Conservation (phyloP, 2,888 invertebrate species). For the Operophtera brumata region DNA sequence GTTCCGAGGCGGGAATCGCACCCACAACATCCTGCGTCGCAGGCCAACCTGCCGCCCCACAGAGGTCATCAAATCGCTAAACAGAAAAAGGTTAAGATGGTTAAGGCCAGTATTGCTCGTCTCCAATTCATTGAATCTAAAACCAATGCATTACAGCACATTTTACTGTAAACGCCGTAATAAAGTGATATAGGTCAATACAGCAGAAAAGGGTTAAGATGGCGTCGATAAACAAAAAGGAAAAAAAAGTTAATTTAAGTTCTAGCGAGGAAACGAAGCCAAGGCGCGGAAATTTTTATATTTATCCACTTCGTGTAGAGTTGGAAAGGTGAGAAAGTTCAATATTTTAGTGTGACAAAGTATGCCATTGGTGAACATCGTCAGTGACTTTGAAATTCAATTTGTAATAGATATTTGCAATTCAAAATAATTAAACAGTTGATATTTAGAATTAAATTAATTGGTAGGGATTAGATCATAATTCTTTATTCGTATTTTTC, state of each 20-base stretch:
- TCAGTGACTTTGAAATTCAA: too few species aligned
- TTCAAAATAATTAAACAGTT: neutral
- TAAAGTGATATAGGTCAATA: conserved; percentile 48
- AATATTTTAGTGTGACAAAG: conserved; percentile 40
- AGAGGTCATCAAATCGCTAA: too few species aligned
- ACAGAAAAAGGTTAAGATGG: too few species aligned
- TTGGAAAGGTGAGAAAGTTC: conserved; percentile 37
- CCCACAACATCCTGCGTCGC: too few species aligned
- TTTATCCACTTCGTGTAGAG: conserved; percentile 41
- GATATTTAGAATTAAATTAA: too few species aligned
- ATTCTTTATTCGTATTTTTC: too few species aligned
- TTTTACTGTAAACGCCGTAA: neutral
- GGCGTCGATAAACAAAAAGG: conserved; percentile 72
- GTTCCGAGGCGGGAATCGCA: too few species aligned
- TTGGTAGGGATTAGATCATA: too few species aligned
- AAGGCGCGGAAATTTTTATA: conserved; percentile 52
- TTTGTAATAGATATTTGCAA: too few species aligned
- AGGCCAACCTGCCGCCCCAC: too few species aligned
- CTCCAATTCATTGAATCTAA: neutral
- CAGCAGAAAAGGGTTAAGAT: conserved; percentile 71
- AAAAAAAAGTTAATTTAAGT: conserved; percentile 76
- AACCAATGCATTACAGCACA: neutral
- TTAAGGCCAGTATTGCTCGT: too few species aligned
- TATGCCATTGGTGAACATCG: too few species aligned
- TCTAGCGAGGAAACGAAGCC: conserved; percentile 69